Base-by-base conservation (phyloP, 2,888 invertebrate genomes). In the Andrena minutula region DNA sequence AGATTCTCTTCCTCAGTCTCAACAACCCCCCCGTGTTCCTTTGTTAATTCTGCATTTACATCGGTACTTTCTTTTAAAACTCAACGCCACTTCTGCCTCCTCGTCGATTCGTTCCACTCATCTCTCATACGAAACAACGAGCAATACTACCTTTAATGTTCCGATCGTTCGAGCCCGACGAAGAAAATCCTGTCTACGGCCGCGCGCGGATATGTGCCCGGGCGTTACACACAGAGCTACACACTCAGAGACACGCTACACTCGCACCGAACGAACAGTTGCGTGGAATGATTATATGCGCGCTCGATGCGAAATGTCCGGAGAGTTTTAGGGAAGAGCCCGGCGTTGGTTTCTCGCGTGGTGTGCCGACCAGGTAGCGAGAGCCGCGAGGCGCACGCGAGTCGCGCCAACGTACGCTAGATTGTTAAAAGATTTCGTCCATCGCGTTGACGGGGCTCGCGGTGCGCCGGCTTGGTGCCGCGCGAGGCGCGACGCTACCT, bases 91-190 rank as follows among this genome's bases (percentile, higher is more conserved):
- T 16, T 12, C 49, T 28, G 26, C 16, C 41, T n/a, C 51, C 26
- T 64, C 23, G 8, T 60, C 64, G 47, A 23, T 32, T 64, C 49
- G 47, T 76, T 61, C 28, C 23, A 56, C 53, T 26, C 64, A 35
- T 85, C 88, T 89, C 85, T 86, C 77, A 75, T 83, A 75, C 78
- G 77, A 86, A 90, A 86, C 85, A 87, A 90, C 86, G 90, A 92
- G 91, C 90, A 90, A 92, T 91, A 91, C 90, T 90, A 90, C 79
- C 87, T 88, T 90, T 87, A 90, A 85, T 83, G 58, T 69, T 71
- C 56, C 58, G 23, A 35, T 77, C 65, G 23, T 20, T 73, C 58
- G 32, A 28, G 35, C 30, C 47, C 10, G 2, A 5, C 32, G 75
- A 82, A 80, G 69, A 74, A 75, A 78, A 76, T 65, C 10, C 56